Evolutionary conservation across 1,140 invertebrate genomes (phyloP), one percentile per base, ranked within the genome.

Genomic region (Caenorhabditis inopinata): DNA sequence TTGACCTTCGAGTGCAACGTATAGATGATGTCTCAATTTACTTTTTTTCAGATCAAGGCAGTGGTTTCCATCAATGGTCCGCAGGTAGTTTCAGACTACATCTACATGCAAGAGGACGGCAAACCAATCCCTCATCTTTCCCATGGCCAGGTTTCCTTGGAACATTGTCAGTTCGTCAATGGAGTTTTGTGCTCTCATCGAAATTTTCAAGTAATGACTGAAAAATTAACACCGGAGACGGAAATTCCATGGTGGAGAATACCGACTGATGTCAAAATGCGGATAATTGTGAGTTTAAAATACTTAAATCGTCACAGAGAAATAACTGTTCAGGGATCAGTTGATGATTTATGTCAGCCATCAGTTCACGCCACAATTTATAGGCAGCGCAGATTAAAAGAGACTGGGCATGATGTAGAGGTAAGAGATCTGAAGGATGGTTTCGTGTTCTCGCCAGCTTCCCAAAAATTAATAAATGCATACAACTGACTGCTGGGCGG

Each of bases 81-180:
- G 5, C 62, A 51, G 16, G 32, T 23, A 3, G n/a, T 18, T 3
- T 68, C 23, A 14, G 29, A 46, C 16, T 79, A 79, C 18, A 11
- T 51, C 2, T 68, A n/a, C 18, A 49, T 79, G 21, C n/a, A 79
- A 58, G 78, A 79, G 35, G 35, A 79, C 47, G 78, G 78, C 14
- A 25, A 12, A 14, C 27, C 53, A n/a, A 62, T 62, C n/a, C 53
- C 53, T 62, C 53, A 62, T 62, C 53, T 62, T 32, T 62, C 53
- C 12, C 53, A 62, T 62, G 53, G 53, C 21, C 53, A 62, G 35
- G 53, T 62, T n/a, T 32, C 27, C n/a, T 62, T 62, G 53, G 53
- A 62, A 32, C 53, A 62, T 29, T 62, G 53, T 32, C 53, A 62
- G 35, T 90, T 89, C 79, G 51, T 79, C 3, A 79, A 79, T 58